phyloP scores from a whole-genome alignment of 2,888 invertebrate genomes.

The Ophion costatus region DNA sequence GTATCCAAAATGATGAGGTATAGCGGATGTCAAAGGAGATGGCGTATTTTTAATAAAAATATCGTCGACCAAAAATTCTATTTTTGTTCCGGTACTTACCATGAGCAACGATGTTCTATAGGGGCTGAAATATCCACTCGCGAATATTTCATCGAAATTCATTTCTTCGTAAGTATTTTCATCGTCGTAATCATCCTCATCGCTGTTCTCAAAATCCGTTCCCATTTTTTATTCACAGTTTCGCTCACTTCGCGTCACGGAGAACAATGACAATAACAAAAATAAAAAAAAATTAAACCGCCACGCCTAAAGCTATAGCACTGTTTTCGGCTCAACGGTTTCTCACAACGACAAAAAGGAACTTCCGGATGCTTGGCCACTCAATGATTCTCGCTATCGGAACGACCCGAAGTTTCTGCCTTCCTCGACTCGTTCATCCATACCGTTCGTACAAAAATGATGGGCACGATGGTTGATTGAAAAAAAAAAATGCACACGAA shows the following conservation, averaged over 20 bases:
- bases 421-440: not conserved
- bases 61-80: not conserved
- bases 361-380: not conserved
- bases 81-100: conserved; percentile 46
- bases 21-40: too few species aligned
- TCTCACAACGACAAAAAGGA: not conserved
- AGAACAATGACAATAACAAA: not conserved
- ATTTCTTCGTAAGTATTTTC: conserved; percentile 16
- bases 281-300: too few species aligned
- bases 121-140: conserved; percentile 58
- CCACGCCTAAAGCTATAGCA: too few species aligned
- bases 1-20: too few species aligned
- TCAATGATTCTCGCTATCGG: not conserved
- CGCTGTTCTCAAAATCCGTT: conserved; percentile 34
- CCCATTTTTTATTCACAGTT: conserved; percentile 43
- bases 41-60: not conserved
- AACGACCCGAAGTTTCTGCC: not conserved
- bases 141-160: conserved; percentile 56
- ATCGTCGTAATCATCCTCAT: conserved; percentile 47
- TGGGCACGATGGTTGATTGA: too few species aligned
- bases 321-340: too few species aligned
- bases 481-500: not conserved
- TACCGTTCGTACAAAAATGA: not conserved
- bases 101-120: conserved; percentile 58
- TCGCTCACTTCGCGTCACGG: not conserved